Evolutionary conservation across 2,888 invertebrate genomes (phyloP).

Genomic region (Mesorhabditis spiculigera): DNA sequence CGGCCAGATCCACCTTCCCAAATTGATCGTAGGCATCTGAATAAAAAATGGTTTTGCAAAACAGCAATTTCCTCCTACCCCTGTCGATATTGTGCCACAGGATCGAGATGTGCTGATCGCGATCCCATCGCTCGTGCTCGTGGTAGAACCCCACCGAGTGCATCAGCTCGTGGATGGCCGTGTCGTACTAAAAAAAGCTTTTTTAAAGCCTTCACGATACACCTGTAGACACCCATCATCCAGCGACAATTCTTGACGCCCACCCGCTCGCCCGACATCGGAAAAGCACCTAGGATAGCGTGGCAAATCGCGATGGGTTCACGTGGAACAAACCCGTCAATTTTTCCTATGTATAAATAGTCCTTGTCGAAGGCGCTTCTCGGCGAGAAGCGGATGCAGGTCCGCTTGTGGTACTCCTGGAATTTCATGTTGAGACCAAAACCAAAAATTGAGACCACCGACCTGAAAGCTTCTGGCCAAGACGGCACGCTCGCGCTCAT

Average conservation of each 20-base stretch:
- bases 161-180: conserved; percentile 58
- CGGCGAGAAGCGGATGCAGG: conserved; percentile 56
- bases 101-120: conserved; percentile 55
- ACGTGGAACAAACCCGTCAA: conserved; percentile 46
- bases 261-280: conserved; percentile 57
- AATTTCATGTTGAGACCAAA: too few species aligned
- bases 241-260: conserved; percentile 56
- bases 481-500: conserved; percentile 53
- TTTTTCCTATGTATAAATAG: conserved; percentile 58
- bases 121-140: conserved; percentile 58
- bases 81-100: conserved; percentile 58
- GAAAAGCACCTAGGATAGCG: conserved; percentile 52
- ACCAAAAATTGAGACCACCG: background rate
- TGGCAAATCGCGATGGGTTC: background rate
- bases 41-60: conserved; percentile 5
- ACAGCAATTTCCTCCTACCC: conserved; percentile 24
- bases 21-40: conserved; percentile 59
- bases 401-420: conserved; percentile 52
- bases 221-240: conserved; percentile 57
- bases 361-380: conserved; percentile 49
- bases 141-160: conserved; percentile 58
- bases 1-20: conserved; percentile 56
- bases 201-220: background rate
- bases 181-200: conserved; percentile 46
- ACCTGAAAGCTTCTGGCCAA: conserved; percentile 54